phyloP scores from a whole-genome alignment of 2,797 vertebrate genomes.

The Coreius guichenoti region DNA sequence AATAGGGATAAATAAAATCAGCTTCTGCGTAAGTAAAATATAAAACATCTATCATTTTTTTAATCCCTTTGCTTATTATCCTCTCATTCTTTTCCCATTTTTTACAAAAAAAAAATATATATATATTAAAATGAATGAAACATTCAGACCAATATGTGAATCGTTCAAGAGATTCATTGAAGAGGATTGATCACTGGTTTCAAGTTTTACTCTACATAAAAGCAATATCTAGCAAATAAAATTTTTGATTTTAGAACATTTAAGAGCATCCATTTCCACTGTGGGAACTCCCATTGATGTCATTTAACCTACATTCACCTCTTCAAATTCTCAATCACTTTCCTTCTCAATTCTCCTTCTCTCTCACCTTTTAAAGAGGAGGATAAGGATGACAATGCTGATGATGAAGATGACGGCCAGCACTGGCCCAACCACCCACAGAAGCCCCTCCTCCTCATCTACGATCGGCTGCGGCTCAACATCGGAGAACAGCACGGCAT shows the following conservation, averaged over 20 bases:
- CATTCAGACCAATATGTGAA: not conserved
- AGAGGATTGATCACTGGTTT: not conserved
- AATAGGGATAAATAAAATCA: constrained; percentile 71
- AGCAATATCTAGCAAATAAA: not conserved
- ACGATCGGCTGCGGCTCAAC: constrained; percentile 96
- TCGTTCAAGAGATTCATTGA: not conserved
- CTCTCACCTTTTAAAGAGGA: constrained; percentile 97
- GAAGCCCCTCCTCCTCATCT: constrained; percentile 96
- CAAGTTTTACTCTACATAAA: not conserved
- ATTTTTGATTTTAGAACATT: not conserved
- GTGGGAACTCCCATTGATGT: not conserved
- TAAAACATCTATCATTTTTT: not conserved
- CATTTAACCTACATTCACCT: not conserved
- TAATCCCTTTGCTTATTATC: not conserved
- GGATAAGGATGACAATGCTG: constrained; percentile 98
- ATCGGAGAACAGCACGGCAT: constrained; percentile 93
- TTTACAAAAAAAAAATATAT: no score
- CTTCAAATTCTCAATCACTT: not conserved
- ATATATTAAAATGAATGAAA: no score
- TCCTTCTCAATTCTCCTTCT: not conserved
- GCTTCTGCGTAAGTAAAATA: constrained; percentile 57
- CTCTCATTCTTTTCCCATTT: not conserved
- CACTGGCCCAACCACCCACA: constrained; percentile 98
- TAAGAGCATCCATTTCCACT: not conserved
- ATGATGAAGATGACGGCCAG: constrained; percentile 99